Percentiles rank a stretch among this genome's conserved stretches.
Evolutionary conservation across 2,113 vertebrate genomes (phyloP).

Genomic region (Centrocercus urophasianus): DNA sequence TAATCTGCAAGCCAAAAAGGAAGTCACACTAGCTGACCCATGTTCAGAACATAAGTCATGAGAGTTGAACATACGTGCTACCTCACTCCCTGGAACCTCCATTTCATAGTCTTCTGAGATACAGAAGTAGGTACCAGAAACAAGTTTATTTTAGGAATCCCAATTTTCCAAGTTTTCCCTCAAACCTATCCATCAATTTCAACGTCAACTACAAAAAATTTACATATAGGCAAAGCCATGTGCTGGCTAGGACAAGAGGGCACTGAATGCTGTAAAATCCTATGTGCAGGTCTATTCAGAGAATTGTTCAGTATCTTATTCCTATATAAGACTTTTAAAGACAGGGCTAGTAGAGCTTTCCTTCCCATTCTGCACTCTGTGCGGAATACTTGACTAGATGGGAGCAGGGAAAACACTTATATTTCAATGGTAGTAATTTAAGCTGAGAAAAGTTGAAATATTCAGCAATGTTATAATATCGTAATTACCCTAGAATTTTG

Average conservation of each 20-base stretch:
- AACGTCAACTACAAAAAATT: not conserved
- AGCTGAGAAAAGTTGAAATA: constrained; percentile 27
- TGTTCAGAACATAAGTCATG: not conserved
- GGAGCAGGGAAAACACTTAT: not conserved
- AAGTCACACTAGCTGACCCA: rapidly evolving
- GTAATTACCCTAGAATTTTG: constrained; percentile 19
- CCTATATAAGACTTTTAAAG: not conserved
- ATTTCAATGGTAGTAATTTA: constrained; percentile 7
- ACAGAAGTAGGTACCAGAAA: not conserved
- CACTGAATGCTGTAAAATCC: not conserved
- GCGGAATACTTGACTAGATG: not conserved
- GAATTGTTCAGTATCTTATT: not conserved
- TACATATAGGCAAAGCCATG: not conserved
- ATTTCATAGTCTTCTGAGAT: not conserved
- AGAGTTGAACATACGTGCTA: not conserved
- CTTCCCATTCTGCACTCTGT: not conserved
- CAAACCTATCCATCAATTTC: not conserved
- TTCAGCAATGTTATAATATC: constrained; percentile 17
- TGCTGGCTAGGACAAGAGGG: not conserved
- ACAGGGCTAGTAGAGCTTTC: not conserved
- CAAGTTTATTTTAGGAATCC: not conserved
- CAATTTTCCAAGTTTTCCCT: not conserved
- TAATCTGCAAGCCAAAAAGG: not conserved
- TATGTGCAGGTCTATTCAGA: not conserved
- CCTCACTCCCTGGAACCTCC: rapidly evolving